Conservation (phyloP, 1,140 invertebrate species). For the Pseudomyrmex pallidus region DNA sequence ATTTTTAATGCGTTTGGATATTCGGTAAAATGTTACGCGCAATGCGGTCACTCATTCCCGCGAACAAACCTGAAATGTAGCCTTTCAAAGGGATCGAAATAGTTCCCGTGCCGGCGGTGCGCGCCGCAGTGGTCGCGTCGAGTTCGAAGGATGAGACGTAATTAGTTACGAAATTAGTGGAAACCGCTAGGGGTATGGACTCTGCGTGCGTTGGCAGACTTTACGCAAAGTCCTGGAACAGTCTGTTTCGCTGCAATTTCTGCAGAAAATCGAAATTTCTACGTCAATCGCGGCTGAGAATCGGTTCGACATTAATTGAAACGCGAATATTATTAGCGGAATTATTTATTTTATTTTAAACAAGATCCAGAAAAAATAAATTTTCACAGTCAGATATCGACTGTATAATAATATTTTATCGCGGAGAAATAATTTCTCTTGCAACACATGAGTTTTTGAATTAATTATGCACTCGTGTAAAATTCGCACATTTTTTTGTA, state of each 20-base stretch:
- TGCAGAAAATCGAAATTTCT: neutral
- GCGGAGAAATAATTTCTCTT: too few relatives aligned
- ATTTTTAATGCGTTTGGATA: conserved; percentile 58
- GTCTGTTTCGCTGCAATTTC: conserved; percentile 4
- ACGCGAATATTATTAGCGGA: too few relatives aligned
- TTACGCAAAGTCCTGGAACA: conserved; percentile 27
- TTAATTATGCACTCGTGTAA: too few relatives aligned
- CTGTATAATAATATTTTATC: too few relatives aligned
- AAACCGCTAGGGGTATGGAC: conserved; percentile 61
- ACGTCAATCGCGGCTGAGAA: neutral
- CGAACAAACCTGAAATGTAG: conserved; percentile 48
- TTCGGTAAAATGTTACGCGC: conserved; percentile 42
- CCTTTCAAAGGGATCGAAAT: conserved; percentile 62
- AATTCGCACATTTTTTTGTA: too few relatives aligned
- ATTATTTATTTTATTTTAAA: too few relatives aligned
- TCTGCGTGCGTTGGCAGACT: conserved; percentile 36
- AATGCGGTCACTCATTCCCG: conserved; percentile 53
- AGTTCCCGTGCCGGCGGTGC: conserved; percentile 2
- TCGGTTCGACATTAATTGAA: too few relatives aligned
- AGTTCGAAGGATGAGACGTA: conserved; percentile 66
- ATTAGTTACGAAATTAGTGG: conserved; percentile 75
- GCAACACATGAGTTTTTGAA: too few relatives aligned
- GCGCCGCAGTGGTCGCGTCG: conserved; percentile 43
- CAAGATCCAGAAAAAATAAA: too few relatives aligned
- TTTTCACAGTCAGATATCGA: too few relatives aligned